Base-by-base conservation (phyloP, 2,113 vertebrate species). In the Jacana jacana region DNA sequence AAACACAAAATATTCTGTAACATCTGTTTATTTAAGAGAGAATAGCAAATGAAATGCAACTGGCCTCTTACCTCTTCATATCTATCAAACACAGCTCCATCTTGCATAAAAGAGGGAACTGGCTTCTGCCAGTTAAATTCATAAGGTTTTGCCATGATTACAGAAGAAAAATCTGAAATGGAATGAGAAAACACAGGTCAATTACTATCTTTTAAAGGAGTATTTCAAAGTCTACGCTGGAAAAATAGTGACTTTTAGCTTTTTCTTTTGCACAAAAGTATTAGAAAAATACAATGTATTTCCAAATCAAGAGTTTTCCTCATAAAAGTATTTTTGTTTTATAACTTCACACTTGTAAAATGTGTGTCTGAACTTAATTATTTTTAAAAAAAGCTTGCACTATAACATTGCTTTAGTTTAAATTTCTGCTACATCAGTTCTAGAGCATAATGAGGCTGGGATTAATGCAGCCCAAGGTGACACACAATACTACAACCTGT, bases 91-190 rank as follows among this genome's bases (percentile, higher is more conserved):
- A 98, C 97, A 71, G 99, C 98, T 84, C 99, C 99, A 84, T 99
- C 99, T 97, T 99, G 99, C 98, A 99, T 97, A 97, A 99, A 99
- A 84, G 98, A 98, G 40, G 99, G 99, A 93, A 99, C 98, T 93
- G 98, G 98, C 97, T 99, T 99, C 98, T 99, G 99, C 99, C 99
- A 99, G 98, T 99, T 99, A 97, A 99, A 99, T 97, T 99, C 98
- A 37, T 99, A 99, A 65, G 99, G 99, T 97, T 99, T 99, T 52
- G 99, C 99, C 99, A 99, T 99, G 98, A 97, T 98, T 98, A 98
- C 68, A 97, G 97, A 55, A 93, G 91, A 97, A 94, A 96, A 91
- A 98, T 96, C 99, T 99, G 97, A 94, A 97, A 98, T 31, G 48
- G 33, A 97, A 85, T 31, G 42, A 80, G 83, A 86, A 95, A 95